These are phyloP conservation scores for Synergus umbraculus DNA, from an alignment of 2,888 invertebrate species.

Conservation along the genomic window DNA sequence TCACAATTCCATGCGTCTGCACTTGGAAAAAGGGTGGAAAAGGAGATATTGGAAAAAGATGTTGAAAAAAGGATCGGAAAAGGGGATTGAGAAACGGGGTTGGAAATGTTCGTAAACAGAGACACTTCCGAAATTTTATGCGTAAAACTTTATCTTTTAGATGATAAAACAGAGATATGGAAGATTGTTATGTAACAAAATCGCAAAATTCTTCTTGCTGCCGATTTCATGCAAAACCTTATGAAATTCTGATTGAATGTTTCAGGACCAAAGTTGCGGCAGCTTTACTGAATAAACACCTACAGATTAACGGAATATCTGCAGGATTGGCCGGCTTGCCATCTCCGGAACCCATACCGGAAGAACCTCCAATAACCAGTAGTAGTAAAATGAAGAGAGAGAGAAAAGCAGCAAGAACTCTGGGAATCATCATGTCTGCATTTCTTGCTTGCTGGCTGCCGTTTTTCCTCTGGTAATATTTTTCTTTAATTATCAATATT, in stretches of 20 bases:
- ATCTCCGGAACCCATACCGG: conserved; percentile 71
- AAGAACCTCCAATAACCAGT: conserved; percentile 83
- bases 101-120: too few species aligned
- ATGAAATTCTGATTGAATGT: conserved; percentile 58
- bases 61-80: too few species aligned
- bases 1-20: too few species aligned
- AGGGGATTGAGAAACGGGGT: too few species aligned
- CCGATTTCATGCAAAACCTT: too few species aligned
- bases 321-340: conserved; percentile 80
- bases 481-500: neutral
- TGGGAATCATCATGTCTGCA: conserved; percentile 97
- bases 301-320: conserved; percentile 93
- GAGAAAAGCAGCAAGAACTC: conserved; percentile 93
- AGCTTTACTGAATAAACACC: conserved; percentile 90
- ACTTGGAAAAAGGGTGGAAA: too few species aligned
- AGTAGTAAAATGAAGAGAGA: conserved; percentile 93
- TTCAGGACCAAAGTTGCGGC: conserved; percentile 93
- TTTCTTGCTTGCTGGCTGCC: conserved; percentile 97
- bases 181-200: too few species aligned
- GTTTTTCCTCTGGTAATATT: conserved; percentile 91
- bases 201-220: too few species aligned
- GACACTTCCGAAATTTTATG: too few species aligned
- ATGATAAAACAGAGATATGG: too few species aligned
- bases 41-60: too few species aligned
- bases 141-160: too few species aligned